Percentiles rank a stretch among this genome's conserved stretches.
These are phyloP conservation scores for Alcis repandata DNA, from an alignment of 2,888 invertebrate species.

Conservation along the genomic window DNA sequence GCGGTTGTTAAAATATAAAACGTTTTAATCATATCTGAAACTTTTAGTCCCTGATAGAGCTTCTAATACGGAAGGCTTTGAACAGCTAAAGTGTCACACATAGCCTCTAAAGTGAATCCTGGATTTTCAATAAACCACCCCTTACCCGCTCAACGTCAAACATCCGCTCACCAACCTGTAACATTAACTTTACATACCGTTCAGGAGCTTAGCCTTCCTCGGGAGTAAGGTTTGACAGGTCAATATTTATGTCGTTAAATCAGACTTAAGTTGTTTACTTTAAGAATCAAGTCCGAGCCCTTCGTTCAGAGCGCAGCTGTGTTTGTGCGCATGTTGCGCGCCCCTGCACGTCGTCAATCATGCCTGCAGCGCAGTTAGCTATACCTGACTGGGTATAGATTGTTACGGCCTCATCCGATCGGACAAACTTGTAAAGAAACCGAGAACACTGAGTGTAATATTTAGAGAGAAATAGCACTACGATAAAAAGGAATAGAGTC, in stretches of 20 bases:
- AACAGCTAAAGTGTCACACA: too few relatives aligned
- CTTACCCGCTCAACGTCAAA: too few relatives aligned
- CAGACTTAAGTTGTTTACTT: too few relatives aligned
- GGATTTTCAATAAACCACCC: too few relatives aligned
- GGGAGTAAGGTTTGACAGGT: too few relatives aligned
- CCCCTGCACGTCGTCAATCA: constrained; percentile 62
- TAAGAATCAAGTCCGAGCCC: background rate
- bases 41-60: too few relatives aligned
- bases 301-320: background rate
- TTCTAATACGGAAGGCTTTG: too few relatives aligned
- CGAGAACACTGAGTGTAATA: background rate
- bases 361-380: constrained; percentile 58
- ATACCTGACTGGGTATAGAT: constrained; percentile 62
- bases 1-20: too few relatives aligned
- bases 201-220: background rate
- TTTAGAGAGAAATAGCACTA: background rate
- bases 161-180: background rate
- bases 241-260: too few relatives aligned
- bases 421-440: constrained; percentile 44
- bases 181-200: background rate
- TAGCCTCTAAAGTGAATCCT: too few relatives aligned
- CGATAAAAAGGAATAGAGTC: background rate
- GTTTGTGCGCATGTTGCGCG: constrained; percentile 31
- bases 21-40: too few relatives aligned
- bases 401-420: constrained; percentile 56